phyloP scores from a whole-genome alignment of 1,140 invertebrate genomes.

The Phenacoccus solenopsis region DNA sequence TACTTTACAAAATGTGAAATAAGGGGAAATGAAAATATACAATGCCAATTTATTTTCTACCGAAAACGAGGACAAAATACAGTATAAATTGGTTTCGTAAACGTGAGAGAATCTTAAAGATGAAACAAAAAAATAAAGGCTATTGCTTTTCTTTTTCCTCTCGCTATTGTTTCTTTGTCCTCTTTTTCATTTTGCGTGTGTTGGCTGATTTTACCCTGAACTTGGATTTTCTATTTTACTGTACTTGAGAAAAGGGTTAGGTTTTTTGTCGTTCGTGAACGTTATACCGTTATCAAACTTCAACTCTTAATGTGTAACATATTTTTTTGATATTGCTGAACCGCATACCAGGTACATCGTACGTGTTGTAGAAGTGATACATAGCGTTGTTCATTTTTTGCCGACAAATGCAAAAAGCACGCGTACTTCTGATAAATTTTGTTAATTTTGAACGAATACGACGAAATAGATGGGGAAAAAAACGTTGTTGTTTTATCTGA shows the following conservation, averaged over 20 bases:
- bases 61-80: background rate
- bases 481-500: too few species aligned
- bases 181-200: too few species aligned
- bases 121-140: background rate
- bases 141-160: background rate
- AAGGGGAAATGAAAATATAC: slow-evolving; percentile 3
- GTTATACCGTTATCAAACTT: background rate
- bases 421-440: too few species aligned
- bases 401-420: too few species aligned
- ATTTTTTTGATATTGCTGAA: slow-evolving; percentile 4
- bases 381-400: too few species aligned
- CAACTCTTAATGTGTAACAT: background rate
- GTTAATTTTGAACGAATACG: too few species aligned
- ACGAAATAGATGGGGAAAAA: too few species aligned
- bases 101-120: background rate
- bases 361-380: too few species aligned
- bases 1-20: background rate
- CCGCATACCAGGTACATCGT: too few species aligned
- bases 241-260: too few species aligned
- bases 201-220: background rate
- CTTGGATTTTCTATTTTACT: background rate
- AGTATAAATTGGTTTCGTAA: background rate
- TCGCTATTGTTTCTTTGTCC: background rate
- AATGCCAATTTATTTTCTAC: slow-evolving; percentile 2
- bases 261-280: too few species aligned